Base-by-base conservation (phyloP, 2,888 invertebrate species). In the Psylliodes chrysocephalus region DNA sequence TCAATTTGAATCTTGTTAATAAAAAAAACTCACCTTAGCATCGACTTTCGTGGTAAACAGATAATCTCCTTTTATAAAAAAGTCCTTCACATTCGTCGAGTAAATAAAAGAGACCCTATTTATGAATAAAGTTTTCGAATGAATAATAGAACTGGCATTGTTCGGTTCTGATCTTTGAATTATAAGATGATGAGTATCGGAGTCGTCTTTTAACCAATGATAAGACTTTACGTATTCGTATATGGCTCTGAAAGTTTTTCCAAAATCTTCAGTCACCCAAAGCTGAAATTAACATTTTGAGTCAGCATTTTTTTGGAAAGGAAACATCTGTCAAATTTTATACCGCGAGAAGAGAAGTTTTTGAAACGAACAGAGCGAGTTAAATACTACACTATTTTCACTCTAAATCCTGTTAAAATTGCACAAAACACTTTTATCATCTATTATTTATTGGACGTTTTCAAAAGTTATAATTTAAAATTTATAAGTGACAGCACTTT, bases 61-160 rank as follows among this genome's bases (percentile, higher is more conserved):
- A 80, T 91, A 95, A 74, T 93, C 92, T 12, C 90, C 92, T 77
- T 90, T 90, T 28, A 94, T 87, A 77, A 91, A 91, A 81, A 95
- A 93, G 78, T 95, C 93, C 75, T 91, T 89, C 1, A 93, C 91
- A 70, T 90, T 87, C 14, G 86, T 85, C 2, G 78, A 76, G 40
- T 77, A 76, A 56, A 78, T 72, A 28, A 74, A 72, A 15, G 74
- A 70, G n/a, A 72, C 69, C 49, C 73, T 72, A 35, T 68, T 73
- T 52, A 71, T 70, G 19, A 78, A 78, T 51, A 79, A 69, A 66
- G 71, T 74, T 54, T 67, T 73, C 1, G 80, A 79, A 65, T 79
- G 83, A 6, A 89, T 75, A 10, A 89, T 84, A 1, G 83, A 86
- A 77, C 81, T 87, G 66, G 76, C 84, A 78, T 81, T 90, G 76